Evolutionary conservation across 1,140 invertebrate genomes (phyloP).

Genomic region (Drosophila triauraria): DNA sequence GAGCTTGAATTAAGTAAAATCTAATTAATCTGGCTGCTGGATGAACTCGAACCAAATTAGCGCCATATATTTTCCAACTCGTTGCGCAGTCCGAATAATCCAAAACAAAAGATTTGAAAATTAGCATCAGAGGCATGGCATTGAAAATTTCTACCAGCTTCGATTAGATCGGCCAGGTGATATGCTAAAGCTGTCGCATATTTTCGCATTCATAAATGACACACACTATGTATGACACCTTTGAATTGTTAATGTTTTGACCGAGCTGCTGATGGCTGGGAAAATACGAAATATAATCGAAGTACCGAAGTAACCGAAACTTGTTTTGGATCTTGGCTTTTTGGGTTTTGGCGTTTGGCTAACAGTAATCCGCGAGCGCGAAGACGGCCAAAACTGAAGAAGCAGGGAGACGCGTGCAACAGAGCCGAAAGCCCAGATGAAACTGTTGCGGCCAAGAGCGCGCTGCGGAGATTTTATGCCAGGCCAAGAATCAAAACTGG

Average conservation of each 20-base stretch:
- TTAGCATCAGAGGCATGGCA: conserved; percentile 32
- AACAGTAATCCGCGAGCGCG: conserved; percentile 28
- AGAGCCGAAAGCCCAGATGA: conserved; percentile 69
- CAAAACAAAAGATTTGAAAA: conserved; percentile 39
- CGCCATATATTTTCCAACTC: conserved; percentile 25
- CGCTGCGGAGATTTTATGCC: conserved; percentile 70
- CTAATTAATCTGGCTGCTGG: conserved; percentile 2
- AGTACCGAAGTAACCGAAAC: conserved; percentile 70
- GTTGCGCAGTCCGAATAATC: conserved; percentile 21
- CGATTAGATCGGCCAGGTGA: conserved; percentile 45
- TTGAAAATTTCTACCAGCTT: conserved; percentile 33
- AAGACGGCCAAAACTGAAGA: conserved; percentile 8
- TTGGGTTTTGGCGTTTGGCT: conserved; percentile 11
- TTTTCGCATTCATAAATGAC: conserved; percentile 36
- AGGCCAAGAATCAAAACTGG: conserved; percentile 74
- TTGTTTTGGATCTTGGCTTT: conserved; percentile 51
- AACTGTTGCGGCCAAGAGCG: conserved; percentile 78
- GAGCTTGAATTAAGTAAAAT: not conserved
- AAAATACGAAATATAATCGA: conserved; percentile 45
- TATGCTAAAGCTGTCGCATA: conserved; percentile 31
- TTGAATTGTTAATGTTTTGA: conserved; percentile 61
- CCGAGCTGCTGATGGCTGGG: conserved; percentile 13
- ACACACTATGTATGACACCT: conserved; percentile 28
- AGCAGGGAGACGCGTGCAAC: conserved; percentile 62
- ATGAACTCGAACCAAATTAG: conserved; percentile 17